Percentiles rank a stretch among this genome's conserved stretches.
Conservation (phyloP, 2,113 vertebrate species). For the Morone saxatilis region DNA sequence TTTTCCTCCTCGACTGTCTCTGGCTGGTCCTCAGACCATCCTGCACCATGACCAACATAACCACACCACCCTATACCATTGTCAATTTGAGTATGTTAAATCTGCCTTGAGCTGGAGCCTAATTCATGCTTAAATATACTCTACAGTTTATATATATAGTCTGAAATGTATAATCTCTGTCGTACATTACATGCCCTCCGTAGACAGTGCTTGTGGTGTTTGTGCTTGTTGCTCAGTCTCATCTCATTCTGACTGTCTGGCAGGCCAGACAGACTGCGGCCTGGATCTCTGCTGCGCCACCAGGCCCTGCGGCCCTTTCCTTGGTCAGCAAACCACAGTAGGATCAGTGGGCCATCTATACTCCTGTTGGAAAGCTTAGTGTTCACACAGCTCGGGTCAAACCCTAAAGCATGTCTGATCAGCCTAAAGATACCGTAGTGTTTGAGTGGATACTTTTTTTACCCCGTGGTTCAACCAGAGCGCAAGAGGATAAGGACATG, state of each 20-base stretch:
- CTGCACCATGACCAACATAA: constrained; percentile 38
- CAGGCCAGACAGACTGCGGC: constrained; percentile 61
- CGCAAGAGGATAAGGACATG: constrained; percentile 62
- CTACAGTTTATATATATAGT: constrained; percentile 54
- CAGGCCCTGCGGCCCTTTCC: constrained; percentile 57
- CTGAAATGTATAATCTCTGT: constrained; percentile 5
- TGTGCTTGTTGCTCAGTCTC: constrained; percentile 47
- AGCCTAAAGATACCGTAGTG: constrained; percentile 60
- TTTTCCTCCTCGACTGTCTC: constrained; percentile 2
- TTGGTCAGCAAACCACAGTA: constrained; percentile 63
- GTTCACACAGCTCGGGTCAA: constrained; percentile 63
- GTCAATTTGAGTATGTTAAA: constrained; percentile 53
- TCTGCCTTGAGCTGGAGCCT: constrained; percentile 31
- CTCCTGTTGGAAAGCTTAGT: constrained; percentile 51
- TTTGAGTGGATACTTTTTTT: constrained; percentile 58
- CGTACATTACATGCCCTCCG: constrained; percentile 39
- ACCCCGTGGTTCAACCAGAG: constrained; percentile 61
- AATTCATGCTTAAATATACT: constrained; percentile 56
- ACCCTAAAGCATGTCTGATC: constrained; percentile 74
- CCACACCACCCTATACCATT: constrained; percentile 48
- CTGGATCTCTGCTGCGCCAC: constrained; percentile 58
- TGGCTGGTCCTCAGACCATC: constrained; percentile 42
- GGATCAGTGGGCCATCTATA: constrained; percentile 67
- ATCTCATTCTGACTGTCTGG: constrained; percentile 52
- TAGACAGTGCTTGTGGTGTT: constrained; percentile 39